Evolutionary conservation across 2,113 vertebrate genomes (phyloP).

Genomic region (Pseudopodoces humilis): DNA sequence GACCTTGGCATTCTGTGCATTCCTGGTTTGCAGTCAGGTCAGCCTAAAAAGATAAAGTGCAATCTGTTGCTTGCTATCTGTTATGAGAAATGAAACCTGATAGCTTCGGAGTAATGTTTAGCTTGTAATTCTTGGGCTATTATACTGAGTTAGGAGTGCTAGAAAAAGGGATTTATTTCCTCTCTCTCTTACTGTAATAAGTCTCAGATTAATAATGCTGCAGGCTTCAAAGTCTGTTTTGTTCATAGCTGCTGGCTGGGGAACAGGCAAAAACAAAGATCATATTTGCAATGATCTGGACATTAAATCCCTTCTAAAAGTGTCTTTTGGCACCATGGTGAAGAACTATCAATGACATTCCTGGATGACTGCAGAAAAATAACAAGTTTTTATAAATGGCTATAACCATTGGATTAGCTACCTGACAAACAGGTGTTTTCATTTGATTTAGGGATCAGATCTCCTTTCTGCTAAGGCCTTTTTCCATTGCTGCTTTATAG

Average conservation of each 20-base stretch:
- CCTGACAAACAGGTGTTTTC: conserved; percentile 26
- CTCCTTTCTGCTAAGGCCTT: not conserved
- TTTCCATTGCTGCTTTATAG: not conserved
- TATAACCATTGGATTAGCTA: conserved; percentile 10
- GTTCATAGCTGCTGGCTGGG: conserved; percentile 25
- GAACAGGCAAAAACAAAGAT: conserved; percentile 25
- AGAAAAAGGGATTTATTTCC: conserved; percentile 48
- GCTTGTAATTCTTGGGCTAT: conserved; percentile 61
- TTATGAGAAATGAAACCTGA: conserved; percentile 54
- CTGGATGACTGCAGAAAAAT: conserved; percentile 4
- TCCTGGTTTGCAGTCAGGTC: conserved; percentile 43
- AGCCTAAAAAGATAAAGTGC: conserved; percentile 55
- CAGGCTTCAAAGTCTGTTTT: conserved; percentile 46
- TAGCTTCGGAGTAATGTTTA: conserved; percentile 54
- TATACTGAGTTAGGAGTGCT: conserved; percentile 40
- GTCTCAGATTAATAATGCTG: conserved; percentile 51
- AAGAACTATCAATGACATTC: conserved; percentile 18
- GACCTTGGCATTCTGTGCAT: conserved; percentile 29
- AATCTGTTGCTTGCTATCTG: conserved; percentile 11
- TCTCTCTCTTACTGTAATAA: conserved; percentile 25
- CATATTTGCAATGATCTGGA: conserved; percentile 21
- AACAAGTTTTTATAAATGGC: not conserved
- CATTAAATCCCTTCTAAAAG: conserved; percentile 25
- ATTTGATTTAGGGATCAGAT: not conserved
- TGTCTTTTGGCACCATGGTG: conserved; percentile 3